These are phyloP conservation scores for Eupithecia centaureata DNA, from an alignment of 2,888 invertebrate species.

Conservation along the genomic window DNA sequence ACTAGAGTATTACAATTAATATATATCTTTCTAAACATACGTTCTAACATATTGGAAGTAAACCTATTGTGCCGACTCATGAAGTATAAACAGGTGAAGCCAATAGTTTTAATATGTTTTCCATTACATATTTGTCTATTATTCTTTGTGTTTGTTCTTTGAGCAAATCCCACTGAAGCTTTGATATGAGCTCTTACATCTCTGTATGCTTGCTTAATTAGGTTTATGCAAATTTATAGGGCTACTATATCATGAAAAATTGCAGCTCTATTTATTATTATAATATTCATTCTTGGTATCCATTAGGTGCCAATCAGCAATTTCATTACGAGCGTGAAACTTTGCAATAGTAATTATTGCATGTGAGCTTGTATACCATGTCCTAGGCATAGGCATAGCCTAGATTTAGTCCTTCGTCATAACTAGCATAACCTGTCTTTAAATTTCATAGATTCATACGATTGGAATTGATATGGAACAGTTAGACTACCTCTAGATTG, in stretches of 20 bases:
- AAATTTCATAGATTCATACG: neutral
- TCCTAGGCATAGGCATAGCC: constrained; percentile 24
- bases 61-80: too few relatives aligned
- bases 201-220: neutral
- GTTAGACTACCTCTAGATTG: too few relatives aligned
- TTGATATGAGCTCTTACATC: neutral
- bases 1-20: too few relatives aligned
- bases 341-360: constrained; percentile 27
- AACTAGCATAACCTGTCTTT: constrained; percentile 1
- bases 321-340: constrained; percentile 28
- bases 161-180: neutral
- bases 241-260: neutral
- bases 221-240: neutral
- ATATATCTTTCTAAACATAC: too few relatives aligned
- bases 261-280: neutral
- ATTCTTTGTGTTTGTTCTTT: neutral
- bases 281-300: neutral
- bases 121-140: too few relatives aligned
- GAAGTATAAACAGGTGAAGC: too few relatives aligned
- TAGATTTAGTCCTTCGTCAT: constrained; percentile 25
- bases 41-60: too few relatives aligned
- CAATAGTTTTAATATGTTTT: neutral
- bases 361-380: constrained; percentile 27
- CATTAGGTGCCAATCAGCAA: constrained; percentile 19
- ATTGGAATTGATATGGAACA: too few relatives aligned